phyloP scores from a whole-genome alignment of 2,797 vertebrate species.

The Rhynchotus rufescens region DNA sequence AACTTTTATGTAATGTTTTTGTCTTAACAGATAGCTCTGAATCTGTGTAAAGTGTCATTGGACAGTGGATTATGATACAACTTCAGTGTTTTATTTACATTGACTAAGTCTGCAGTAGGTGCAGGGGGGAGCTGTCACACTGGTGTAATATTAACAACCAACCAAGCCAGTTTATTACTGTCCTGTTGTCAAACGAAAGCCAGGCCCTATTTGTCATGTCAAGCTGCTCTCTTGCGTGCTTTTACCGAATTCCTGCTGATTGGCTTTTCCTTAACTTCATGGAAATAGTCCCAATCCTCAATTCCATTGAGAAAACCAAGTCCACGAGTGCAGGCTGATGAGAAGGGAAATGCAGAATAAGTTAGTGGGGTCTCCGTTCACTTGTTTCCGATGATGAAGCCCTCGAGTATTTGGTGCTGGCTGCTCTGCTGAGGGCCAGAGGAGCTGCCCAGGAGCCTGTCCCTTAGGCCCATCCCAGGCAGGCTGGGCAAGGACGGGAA shows the following conservation, averaged over 20 bases:
- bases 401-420: no score
- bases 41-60: fast-evolving
- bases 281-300: no score
- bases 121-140: not conserved
- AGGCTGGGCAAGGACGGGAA: not conserved
- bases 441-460: no score
- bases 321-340: not conserved
- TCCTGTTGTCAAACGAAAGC: not conserved
- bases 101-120: not conserved
- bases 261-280: not conserved
- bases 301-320: not conserved
- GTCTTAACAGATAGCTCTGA: not conserved
- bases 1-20: not conserved
- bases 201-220: not conserved
- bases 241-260: no score
- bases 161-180: not conserved
- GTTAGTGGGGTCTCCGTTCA: not conserved
- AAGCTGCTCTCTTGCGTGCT: not conserved
- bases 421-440: not conserved
- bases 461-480: not conserved
- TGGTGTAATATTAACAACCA: fast-evolving
- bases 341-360: not conserved
- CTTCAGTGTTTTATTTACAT: not conserved
- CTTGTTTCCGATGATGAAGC: not conserved
- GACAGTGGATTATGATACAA: no score